phyloP scores from a whole-genome alignment of 1,140 invertebrate species.

The Tetragnatha versicolor region DNA sequence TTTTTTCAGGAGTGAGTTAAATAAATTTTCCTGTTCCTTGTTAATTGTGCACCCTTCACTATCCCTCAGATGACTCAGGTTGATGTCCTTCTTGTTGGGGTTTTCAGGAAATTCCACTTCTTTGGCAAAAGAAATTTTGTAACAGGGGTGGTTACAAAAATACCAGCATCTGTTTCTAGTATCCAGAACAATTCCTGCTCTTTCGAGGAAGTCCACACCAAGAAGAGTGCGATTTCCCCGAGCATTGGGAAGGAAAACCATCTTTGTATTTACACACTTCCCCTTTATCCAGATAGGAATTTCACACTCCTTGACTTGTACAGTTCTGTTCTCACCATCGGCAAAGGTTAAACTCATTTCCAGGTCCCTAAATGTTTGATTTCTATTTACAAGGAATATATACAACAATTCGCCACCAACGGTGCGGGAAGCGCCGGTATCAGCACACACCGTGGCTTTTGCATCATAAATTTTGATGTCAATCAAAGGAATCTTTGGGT shows the following conservation, averaged over 20 bases:
- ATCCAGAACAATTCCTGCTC: background rate
- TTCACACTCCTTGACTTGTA: background rate
- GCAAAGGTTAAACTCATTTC: background rate
- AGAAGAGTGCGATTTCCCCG: background rate
- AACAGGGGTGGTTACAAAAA: too few relatives aligned
- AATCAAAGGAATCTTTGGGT: background rate
- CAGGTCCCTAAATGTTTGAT: background rate
- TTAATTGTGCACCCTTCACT: background rate
- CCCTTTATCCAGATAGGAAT: background rate
- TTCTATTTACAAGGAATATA: background rate
- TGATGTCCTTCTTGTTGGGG: background rate
- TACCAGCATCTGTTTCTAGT: background rate
- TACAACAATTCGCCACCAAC: slow-evolving; percentile 9
- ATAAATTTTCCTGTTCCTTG: background rate
- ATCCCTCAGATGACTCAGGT: background rate
- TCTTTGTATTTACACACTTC: background rate
- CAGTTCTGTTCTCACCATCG: slow-evolving; percentile 1
- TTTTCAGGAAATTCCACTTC: background rate
- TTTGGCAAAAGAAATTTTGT: too few relatives aligned
- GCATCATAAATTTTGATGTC: slow-evolving; percentile 1
- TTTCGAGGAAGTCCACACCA: background rate
- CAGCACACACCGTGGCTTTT: background rate
- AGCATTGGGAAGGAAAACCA: background rate
- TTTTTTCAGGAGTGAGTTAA: background rate
- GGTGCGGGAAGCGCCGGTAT: slow-evolving; percentile 6